These are phyloP conservation scores for Platorchestia sp. DNA, from an alignment of 1,140 invertebrate genomes.

Conservation along the genomic window DNA sequence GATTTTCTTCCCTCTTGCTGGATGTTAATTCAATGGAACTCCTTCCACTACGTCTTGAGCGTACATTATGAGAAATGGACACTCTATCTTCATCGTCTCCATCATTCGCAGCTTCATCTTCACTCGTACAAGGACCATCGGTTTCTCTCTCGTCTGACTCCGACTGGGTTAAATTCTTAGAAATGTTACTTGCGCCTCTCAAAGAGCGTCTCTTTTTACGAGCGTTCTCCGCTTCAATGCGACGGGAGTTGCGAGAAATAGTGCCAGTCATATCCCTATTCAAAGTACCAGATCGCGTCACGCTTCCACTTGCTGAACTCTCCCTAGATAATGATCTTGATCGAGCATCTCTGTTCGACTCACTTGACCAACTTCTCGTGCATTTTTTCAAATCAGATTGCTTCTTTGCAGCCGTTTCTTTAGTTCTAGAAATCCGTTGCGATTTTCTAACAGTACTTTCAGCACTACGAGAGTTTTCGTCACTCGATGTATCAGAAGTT, in stretches of 20 bases:
- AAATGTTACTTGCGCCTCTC: background rate
- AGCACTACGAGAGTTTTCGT: background rate
- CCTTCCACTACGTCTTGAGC: background rate
- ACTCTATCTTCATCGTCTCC: conserved; percentile 19
- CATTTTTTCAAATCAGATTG: background rate
- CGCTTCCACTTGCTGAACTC: conserved; percentile 4
- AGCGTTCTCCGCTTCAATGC: background rate
- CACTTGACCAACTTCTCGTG: conserved; percentile 4
- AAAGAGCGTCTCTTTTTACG: conserved; percentile 8
- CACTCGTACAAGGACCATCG: background rate
- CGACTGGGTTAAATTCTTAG: background rate
- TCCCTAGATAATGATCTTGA: conserved; percentile 2
- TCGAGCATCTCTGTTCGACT: background rate
- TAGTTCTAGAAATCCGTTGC: background rate
- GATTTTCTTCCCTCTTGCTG: background rate
- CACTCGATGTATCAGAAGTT: conserved; percentile 22
- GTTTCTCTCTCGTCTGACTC: conserved; percentile 18
- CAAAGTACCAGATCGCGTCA: background rate
- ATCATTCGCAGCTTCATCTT: conserved; percentile 26
- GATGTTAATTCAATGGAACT: background rate
- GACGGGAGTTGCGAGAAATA: background rate
- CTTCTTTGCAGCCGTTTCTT: background rate
- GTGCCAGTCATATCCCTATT: background rate
- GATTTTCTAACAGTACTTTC: background rate
- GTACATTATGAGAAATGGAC: background rate